Evolutionary conservation across 2,797 vertebrate species (phyloP).

Genomic region (Lemur catta): DNA sequence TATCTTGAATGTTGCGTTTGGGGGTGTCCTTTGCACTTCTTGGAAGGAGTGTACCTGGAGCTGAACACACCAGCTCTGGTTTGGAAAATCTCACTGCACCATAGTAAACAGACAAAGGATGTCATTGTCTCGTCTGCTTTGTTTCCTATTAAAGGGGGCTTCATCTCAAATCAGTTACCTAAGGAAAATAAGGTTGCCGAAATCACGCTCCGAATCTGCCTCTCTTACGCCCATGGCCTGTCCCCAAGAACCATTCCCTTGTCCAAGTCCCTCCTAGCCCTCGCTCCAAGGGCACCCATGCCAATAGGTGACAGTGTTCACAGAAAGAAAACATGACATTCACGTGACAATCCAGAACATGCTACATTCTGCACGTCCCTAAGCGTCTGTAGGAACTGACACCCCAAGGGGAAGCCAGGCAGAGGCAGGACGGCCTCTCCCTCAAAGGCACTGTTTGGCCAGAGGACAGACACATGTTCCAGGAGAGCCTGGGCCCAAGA

Average conservation of each 20-base stretch:
- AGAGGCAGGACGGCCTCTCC: neutral
- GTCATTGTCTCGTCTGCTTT: conserved; percentile 49
- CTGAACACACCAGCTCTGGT: conserved; percentile 65
- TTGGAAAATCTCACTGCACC: conserved; percentile 68
- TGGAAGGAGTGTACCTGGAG: neutral
- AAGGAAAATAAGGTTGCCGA: neutral
- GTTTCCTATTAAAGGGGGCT: neutral
- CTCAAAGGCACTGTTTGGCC: neutral
- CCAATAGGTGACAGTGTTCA: no score
- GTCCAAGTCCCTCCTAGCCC: neutral
- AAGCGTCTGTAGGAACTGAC: neutral
- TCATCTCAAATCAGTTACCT: neutral
- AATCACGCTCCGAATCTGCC: neutral
- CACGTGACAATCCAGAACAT: fast-evolving
- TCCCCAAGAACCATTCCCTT: neutral
- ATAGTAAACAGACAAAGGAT: conserved; percentile 80
- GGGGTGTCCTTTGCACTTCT: conserved; percentile 5
- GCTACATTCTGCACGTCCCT: neutral
- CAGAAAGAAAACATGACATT: neutral
- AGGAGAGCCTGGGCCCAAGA: neutral
- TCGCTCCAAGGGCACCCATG: neutral
- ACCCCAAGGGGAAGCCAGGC: neutral
- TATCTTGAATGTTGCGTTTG: conserved; percentile 79
- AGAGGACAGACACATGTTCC: neutral
- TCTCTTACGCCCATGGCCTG: neutral